Evolutionary conservation across 2,888 invertebrate species (phyloP), one percentile per base, ranked within the genome.

Genomic region (Epsilonema sp.): DNA sequence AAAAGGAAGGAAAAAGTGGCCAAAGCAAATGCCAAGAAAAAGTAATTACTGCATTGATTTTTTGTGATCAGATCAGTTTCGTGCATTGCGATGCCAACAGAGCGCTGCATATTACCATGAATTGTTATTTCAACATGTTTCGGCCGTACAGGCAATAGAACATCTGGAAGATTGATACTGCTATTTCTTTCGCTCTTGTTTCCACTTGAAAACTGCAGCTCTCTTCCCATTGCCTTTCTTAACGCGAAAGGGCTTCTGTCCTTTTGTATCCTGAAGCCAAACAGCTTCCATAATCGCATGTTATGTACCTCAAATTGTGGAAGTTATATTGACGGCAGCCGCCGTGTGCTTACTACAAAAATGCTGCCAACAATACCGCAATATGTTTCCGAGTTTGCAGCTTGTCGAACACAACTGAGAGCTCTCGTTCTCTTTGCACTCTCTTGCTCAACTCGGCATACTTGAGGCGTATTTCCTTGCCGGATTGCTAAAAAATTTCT

Each of bases 1-100:
- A 92, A 89, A 61, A 74, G 82, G 53, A 78, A 82, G 61, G 83
- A 84, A 19, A 50, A 50, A 42, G 19, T 50, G 23, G 42, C 45
- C n/a, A 46, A 48, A 46, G 21, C 16, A 16, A 48, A 46, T 20
- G 11, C 39, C 16, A 48, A 45, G 23, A 25, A 31, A 19, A 46
- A 31, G 45, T 45, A 24, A 47, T n/a, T n/a, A n/a, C n/a, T n/a
- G n/a, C n/a, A n/a, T n/a, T n/a, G n/a, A n/a, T n/a, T n/a, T n/a
- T n/a, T n/a, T n/a, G n/a, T n/a, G n/a, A n/a, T n/a, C n/a, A n/a
- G n/a, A n/a, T n/a, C n/a, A n/a, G n/a, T n/a, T n/a, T n/a, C n/a
- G n/a, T n/a, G n/a, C n/a, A n/a, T n/a, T n/a, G n/a, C n/a, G n/a
- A n/a, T n/a, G n/a, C n/a, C n/a, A n/a, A n/a, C n/a, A n/a, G n/a